Evolutionary conservation across 2,888 invertebrate genomes (phyloP), one percentile per base, ranked within the genome.

Genomic region (Luffia ferchaultella): DNA sequence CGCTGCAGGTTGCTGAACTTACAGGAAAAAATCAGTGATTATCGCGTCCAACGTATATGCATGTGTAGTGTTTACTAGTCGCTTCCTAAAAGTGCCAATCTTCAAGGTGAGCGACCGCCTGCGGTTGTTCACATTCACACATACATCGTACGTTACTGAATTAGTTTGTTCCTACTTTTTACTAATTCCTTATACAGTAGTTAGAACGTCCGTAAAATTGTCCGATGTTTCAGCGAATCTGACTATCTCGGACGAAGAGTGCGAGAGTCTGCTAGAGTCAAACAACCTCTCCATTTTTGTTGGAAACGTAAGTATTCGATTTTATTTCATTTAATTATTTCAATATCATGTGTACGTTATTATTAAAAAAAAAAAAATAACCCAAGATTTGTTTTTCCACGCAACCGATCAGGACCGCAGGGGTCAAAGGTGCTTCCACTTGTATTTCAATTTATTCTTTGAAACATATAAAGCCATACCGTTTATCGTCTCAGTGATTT

Each of bases 211-310:
- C 2, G 2, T 42, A 42, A 42, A 15, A n/a, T n/a, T 41, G 12
- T 41, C 41, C 18, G n/a, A 16, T 49, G 1, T 61, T 60, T 46
- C 76, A 85, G 85, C 82, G 2, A 75, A 80, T 55, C 65, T 77
- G 51, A 58, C 71, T 5, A 64, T 85, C 47, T 65, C 79, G 3
- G 83, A 84, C 2, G 85, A 84, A 54, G 85, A 85, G 60, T 83
- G 84, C 60, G 67, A 83, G 55, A 65, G 63, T 42, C 65, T 85
- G 41, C 65, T 85, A 45, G 83, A 85, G 42, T 64, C 76, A 1
- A 72, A 73, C 54, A 75, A 77, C 58, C 62, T 82, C 19, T 69
- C 77, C 15, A 60, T 84, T 16, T 85, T 85, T 58, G 84, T 84
- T 15, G 78, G 79, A 57, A 84, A 85, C 58, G 84, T 83, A 54